Evolutionary conservation across 2,797 vertebrate genomes (phyloP).

Genomic region (Dallia pectoralis): DNA sequence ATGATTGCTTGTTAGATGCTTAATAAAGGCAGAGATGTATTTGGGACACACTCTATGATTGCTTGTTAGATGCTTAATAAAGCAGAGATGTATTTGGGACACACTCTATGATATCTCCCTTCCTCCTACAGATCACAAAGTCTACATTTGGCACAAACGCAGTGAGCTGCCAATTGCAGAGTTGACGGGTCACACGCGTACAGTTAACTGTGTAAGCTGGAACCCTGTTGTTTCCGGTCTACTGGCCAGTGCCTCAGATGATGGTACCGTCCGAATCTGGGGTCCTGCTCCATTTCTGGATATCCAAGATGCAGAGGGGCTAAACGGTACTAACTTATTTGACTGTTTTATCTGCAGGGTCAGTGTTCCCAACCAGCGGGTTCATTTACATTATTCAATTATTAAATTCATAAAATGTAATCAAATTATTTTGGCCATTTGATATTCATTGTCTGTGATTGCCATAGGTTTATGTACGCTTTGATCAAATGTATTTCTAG

Average conservation of each 20-base stretch:
- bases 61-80: background rate
- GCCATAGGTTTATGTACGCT: background rate
- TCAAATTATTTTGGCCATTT: background rate
- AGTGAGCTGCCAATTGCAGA: conserved; percentile 95
- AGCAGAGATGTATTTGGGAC: background rate
- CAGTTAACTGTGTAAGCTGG: conserved; percentile 98
- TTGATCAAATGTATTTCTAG: no score
- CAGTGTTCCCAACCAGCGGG: no score
- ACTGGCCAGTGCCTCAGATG: conserved; percentile 96
- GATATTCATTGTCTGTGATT: background rate
- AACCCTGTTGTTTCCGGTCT: conserved; percentile 90
- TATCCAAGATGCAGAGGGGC: conserved; percentile 88
- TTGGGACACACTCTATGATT: background rate
- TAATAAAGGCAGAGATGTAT: background rate
- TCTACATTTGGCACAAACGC: conserved; percentile 97
- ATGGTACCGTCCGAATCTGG: conserved; percentile 95
- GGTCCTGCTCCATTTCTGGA: conserved; percentile 92
- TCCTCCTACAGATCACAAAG: conserved; percentile 86
- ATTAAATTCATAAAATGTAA: no score
- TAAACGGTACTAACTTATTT: conserved; percentile 55
- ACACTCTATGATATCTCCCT: background rate
- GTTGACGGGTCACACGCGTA: conserved; percentile 93
- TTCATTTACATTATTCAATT: no score
- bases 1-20: background rate
- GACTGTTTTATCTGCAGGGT: background rate